phyloP scores from a whole-genome alignment of 2,797 vertebrate genomes.

The Tolypeutes matacus region DNA sequence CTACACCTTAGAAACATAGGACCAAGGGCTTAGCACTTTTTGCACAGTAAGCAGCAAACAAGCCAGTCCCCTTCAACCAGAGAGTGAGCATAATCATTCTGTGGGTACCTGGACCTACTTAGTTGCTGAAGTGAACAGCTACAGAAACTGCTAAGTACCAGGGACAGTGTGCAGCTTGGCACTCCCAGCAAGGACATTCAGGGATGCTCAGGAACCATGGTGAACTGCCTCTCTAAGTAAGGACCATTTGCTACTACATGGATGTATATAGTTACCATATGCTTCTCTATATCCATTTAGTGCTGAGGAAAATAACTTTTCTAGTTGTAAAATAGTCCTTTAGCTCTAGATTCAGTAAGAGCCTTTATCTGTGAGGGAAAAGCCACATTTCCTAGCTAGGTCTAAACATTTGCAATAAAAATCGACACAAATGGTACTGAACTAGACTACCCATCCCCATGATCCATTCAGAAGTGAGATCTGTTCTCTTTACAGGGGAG shows the following conservation, averaged over 20 bases:
- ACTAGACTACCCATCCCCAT: neutral
- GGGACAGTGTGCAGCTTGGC: too few species aligned
- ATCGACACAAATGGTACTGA: neutral
- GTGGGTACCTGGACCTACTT: neutral
- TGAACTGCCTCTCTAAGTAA: neutral
- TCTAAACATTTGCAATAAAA: neutral
- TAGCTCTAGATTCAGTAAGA: neutral
- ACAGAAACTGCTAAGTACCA: neutral
- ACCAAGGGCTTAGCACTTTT: neutral
- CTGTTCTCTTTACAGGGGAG: neutral
- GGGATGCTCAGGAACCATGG: rapidly evolving
- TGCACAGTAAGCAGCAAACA: neutral
- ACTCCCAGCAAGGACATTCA: rapidly evolving
- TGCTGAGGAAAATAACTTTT: neutral
- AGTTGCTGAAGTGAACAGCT: neutral
- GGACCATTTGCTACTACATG: too few species aligned
- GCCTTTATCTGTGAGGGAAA: neutral
- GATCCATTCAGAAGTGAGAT: neutral
- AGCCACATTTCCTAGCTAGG: neutral
- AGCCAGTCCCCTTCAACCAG: neutral
- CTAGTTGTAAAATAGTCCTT: neutral
- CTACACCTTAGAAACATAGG: neutral
- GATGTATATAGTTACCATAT: neutral
- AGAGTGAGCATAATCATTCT: neutral
- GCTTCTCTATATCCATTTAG: too few species aligned